Conservation (phyloP, 2,888 invertebrate genomes). For the Nemurella pictetii region DNA sequence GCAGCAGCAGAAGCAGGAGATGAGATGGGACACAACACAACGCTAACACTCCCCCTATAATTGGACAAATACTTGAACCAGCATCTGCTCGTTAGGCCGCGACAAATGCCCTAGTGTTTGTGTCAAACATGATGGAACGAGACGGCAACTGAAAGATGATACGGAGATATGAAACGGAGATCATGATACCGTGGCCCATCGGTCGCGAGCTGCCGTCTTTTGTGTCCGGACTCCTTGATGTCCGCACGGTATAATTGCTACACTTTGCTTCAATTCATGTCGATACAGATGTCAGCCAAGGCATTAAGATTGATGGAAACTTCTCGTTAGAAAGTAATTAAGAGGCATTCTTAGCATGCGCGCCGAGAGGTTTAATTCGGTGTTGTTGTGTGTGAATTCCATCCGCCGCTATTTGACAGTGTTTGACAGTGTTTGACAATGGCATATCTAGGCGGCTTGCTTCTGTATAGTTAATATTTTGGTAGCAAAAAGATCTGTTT, state of each 20-base stretch:
- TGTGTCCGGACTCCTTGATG: neutral
- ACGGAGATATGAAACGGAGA: neutral
- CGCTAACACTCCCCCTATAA: neutral
- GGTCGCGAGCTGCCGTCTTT: neutral
- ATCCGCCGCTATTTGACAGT: neutral
- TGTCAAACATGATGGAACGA: slow-evolving; percentile 12
- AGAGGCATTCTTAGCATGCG: neutral
- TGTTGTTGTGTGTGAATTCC: neutral
- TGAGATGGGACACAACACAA: neutral
- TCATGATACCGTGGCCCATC: neutral
- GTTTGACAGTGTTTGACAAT: no score
- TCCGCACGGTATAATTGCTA: neutral
- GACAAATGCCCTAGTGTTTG: neutral
- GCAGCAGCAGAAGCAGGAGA: no score
- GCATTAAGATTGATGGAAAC: neutral
- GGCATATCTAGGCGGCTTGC: no score
- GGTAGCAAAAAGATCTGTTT: no score
- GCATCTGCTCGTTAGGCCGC: slow-evolving; percentile 5
- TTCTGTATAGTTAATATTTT: no score
- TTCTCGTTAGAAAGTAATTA: neutral
- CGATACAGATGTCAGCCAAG: neutral
- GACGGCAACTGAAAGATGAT: neutral
- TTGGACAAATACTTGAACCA: slow-evolving; percentile 13
- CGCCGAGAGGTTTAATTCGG: no score
- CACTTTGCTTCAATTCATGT: neutral